Conservation (phyloP, 2,888 invertebrate genomes). For the Dexiosoma caninum region DNA sequence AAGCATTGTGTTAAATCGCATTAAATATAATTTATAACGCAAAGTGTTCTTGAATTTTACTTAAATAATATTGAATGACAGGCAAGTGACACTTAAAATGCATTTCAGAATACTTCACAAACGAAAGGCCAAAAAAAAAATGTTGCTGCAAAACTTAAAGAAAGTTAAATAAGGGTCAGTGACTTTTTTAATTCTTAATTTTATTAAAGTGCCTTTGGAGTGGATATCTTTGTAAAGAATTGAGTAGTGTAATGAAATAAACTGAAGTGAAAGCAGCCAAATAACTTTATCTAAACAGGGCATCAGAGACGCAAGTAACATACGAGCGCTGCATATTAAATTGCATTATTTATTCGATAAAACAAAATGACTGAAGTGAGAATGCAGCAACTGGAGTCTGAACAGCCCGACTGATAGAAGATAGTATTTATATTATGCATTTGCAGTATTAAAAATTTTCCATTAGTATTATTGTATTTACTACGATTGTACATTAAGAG, state of each 20-base stretch:
- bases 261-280: neutral
- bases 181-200: conserved; percentile 18
- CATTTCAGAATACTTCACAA: conserved; percentile 3
- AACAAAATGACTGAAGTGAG: no score
- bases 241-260: neutral
- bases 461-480: no score
- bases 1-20: no score
- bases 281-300: neutral
- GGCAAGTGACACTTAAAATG: neutral
- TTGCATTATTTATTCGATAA: no score
- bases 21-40: conserved; percentile 14
- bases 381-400: no score
- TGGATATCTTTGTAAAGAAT: neutral
- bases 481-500: no score
- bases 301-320: no score
- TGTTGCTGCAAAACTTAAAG: neutral
- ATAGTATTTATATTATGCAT: no score
- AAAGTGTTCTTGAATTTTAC: conserved; percentile 7
- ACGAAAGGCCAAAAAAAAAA: neutral
- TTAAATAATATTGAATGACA: neutral
- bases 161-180: neutral
- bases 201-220: neutral
- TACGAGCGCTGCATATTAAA: no score
- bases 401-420: no score
- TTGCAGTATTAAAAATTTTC: no score